phyloP scores from a whole-genome alignment of 1,140 invertebrate species.

The Eurytemora carolleeae region DNA sequence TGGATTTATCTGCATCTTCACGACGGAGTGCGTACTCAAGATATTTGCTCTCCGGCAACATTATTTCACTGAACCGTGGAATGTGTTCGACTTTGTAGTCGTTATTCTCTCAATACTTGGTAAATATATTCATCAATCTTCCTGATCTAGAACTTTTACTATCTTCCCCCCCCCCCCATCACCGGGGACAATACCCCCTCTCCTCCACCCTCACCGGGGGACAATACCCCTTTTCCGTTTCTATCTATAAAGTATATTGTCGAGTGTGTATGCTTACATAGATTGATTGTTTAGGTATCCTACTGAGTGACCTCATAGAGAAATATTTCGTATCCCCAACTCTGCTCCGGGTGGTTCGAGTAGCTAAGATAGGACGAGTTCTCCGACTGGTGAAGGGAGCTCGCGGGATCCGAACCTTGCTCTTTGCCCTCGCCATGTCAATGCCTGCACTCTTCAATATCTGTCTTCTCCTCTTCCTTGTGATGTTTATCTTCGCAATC shows the following conservation, averaged over 20 bases:
- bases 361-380: conserved; percentile 91
- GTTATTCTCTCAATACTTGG: conserved; percentile 94
- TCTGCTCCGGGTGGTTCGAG: conserved; percentile 81
- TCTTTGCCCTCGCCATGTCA: conserved; percentile 94
- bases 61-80: conserved; percentile 98
- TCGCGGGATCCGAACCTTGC: conserved; percentile 84
- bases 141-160: too few relatives aligned
- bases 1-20: conserved; percentile 96
- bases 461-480: conserved; percentile 84
- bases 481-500: conserved; percentile 98
- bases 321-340: conserved; percentile 96
- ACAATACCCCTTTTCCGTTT: too few relatives aligned
- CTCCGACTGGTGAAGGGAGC: conserved; percentile 90
- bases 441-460: conserved; percentile 96
- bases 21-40: conserved; percentile 89
- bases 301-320: conserved; percentile 83
- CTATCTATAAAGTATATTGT: too few relatives aligned
- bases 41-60: conserved; percentile 87
- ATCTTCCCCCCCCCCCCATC: too few relatives aligned
- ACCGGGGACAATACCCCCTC: too few relatives aligned
- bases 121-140: conserved; percentile 39
- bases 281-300: conserved; percentile 64
- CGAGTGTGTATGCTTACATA: too few relatives aligned
- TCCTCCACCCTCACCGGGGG: too few relatives aligned
- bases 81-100: conserved; percentile 96